phyloP scores from a whole-genome alignment of 2,888 invertebrate genomes.

The Drosophila emarginata region DNA sequence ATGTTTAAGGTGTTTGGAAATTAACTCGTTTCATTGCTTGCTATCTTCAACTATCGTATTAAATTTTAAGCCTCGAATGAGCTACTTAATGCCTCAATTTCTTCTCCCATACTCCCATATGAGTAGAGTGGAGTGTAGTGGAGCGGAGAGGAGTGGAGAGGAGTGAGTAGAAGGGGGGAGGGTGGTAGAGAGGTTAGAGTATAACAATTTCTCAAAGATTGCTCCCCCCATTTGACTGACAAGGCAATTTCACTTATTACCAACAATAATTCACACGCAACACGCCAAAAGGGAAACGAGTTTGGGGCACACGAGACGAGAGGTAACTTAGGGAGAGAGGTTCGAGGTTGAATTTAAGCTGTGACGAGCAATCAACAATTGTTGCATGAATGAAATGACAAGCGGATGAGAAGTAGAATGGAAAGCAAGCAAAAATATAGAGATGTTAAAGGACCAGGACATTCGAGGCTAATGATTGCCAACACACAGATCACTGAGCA shows the following conservation, averaged over 20 bases:
- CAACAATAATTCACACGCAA: slow-evolving; percentile 68
- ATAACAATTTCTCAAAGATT: slow-evolving; percentile 52
- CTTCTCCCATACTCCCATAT: slow-evolving; percentile 4
- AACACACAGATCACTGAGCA: slow-evolving; percentile 72
- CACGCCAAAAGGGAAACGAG: slow-evolving; percentile 10
- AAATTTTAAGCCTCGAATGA: slow-evolving; percentile 1
- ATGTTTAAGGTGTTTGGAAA: slow-evolving; percentile 56
- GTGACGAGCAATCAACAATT: slow-evolving; percentile 68
- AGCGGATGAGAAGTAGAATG: slow-evolving; percentile 12
- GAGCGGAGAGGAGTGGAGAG: background rate
- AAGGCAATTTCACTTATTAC: slow-evolving; percentile 64
- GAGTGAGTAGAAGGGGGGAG: background rate
- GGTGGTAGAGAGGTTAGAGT: background rate
- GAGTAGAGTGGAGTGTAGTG: background rate
- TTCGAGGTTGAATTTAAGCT: slow-evolving; percentile 21
- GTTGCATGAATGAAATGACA: slow-evolving; percentile 67
- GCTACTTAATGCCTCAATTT: slow-evolving; percentile 25
- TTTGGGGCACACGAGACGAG: background rate
- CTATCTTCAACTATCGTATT: slow-evolving; percentile 30
- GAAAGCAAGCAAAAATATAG: background rate
- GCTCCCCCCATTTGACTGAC: slow-evolving; percentile 46
- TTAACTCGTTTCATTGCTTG: slow-evolving; percentile 69
- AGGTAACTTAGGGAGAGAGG: background rate
- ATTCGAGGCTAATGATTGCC: slow-evolving; percentile 69
- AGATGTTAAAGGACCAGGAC: slow-evolving; percentile 16